Percentiles rank a stretch among this genome's conserved stretches.
phyloP scores from a whole-genome alignment of 1,140 invertebrate genomes.

The Pseudomyrmex cubaensis region DNA sequence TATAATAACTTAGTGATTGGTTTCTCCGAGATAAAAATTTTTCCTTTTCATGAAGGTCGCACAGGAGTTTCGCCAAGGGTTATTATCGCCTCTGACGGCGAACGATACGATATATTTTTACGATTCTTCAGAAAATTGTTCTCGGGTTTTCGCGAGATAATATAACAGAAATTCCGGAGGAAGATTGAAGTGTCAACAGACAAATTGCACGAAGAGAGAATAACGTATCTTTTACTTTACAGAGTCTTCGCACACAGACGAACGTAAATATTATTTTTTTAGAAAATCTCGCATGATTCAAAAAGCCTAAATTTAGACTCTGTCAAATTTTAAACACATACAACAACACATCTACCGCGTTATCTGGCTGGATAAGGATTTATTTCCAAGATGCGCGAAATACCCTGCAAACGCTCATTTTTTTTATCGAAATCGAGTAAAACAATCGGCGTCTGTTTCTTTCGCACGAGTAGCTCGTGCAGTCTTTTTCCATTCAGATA shows the following conservation, averaged over 20 bases:
- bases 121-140: not conserved
- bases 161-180: no score
- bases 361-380: not conserved
- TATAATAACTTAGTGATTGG: not conserved
- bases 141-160: not conserved
- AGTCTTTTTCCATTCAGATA: slow-evolving; percentile 72
- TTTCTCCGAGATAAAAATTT: not conserved
- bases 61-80: not conserved
- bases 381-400: not conserved
- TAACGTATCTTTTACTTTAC: not conserved
- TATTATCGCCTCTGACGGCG: not conserved
- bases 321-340: no score
- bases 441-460: slow-evolving; percentile 12
- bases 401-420: not conserved
- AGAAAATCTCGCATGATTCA: no score
- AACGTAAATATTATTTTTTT: no score
- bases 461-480: slow-evolving; percentile 21
- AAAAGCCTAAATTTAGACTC: no score
- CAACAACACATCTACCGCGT: not conserved
- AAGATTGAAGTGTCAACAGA: not conserved
- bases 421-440: not conserved
- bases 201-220: not conserved
- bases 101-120: not conserved
- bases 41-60: not conserved
- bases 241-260: not conserved